phyloP scores from a whole-genome alignment of 2,797 vertebrate species.

The Cyclopterus lumpus region DNA sequence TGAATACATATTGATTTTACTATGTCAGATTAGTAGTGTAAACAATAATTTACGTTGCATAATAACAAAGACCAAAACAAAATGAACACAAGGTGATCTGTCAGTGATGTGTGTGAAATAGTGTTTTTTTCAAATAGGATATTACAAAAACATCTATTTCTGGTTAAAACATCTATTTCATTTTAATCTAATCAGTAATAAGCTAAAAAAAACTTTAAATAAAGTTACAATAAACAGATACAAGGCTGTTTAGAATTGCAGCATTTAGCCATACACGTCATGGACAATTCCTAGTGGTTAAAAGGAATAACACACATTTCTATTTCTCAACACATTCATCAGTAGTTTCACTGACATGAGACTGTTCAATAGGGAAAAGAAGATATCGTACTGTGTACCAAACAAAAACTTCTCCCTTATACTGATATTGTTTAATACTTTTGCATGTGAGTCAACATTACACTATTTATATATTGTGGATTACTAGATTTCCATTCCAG shows the following conservation, averaged over 20 bases:
- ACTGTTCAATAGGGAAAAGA: background rate
- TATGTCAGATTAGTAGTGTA: slow-evolving; percentile 12
- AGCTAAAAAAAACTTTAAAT: background rate
- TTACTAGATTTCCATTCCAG: background rate
- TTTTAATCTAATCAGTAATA: background rate
- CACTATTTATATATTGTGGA: background rate
- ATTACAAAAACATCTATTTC: background rate
- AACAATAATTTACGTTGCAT: slow-evolving; percentile 29
- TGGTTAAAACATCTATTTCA: background rate
- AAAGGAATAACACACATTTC: background rate
- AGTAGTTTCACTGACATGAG: slow-evolving; percentile 4
- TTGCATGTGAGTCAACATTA: background rate
- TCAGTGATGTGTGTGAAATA: slow-evolving; percentile 4
- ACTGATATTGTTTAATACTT: slow-evolving; percentile 4
- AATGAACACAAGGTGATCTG: background rate
- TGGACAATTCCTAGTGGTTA: background rate
- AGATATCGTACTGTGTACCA: background rate
- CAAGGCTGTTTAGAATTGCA: slow-evolving; percentile 1
- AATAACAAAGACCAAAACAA: slow-evolving; percentile 15
- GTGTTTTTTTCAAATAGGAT: slow-evolving; percentile 8
- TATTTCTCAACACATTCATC: background rate
- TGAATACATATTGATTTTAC: slow-evolving; percentile 28
- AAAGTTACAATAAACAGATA: background rate
- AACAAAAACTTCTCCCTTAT: slow-evolving; percentile 21
- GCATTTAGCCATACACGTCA: background rate